Percentiles rank a stretch among this genome's conserved stretches.
phyloP scores from a whole-genome alignment of 30 jellyfish, hydroid and myxozoan genomes.

The Hydractinia echinata region DNA sequence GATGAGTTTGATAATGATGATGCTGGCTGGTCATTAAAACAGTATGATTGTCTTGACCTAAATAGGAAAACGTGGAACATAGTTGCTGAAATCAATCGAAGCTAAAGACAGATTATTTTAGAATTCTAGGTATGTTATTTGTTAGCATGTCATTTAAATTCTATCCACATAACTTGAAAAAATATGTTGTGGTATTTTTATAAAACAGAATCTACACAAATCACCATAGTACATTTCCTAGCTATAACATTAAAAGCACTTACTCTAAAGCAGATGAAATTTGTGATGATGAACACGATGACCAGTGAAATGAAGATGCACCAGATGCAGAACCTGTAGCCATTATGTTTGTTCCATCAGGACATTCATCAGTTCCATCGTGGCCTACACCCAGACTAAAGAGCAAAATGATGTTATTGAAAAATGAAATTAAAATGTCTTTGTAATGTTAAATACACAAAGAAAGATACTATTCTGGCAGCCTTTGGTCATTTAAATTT shows the following conservation, averaged over 20 bases:
- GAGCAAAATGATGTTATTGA: neutral
- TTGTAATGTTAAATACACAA: too few relatives aligned
- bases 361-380: conserved; percentile 51
- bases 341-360: conserved; percentile 66
- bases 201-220: neutral
- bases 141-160: too few relatives aligned
- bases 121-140: too few relatives aligned
- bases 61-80: neutral
- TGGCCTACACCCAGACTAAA: conserved; percentile 79
- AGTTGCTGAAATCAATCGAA: too few relatives aligned
- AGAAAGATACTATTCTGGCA: too few relatives aligned
- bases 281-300: conserved; percentile 20
- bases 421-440: too few relatives aligned
- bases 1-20: conserved; percentile 36
- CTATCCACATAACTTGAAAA: too few relatives aligned
- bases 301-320: conserved; percentile 22
- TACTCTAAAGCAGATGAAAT: conserved; percentile 18
- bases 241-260: neutral
- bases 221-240: neutral
- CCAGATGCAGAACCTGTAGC: conserved; percentile 58
- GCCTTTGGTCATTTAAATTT: too few relatives aligned
- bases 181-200: too few relatives aligned
- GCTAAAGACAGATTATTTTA: too few relatives aligned
- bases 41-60: conserved; percentile 49
- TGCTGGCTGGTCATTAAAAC: conserved; percentile 82